Evolutionary conservation across 2,113 vertebrate genomes (phyloP).

Genomic region (Odocoileus virginianus): DNA sequence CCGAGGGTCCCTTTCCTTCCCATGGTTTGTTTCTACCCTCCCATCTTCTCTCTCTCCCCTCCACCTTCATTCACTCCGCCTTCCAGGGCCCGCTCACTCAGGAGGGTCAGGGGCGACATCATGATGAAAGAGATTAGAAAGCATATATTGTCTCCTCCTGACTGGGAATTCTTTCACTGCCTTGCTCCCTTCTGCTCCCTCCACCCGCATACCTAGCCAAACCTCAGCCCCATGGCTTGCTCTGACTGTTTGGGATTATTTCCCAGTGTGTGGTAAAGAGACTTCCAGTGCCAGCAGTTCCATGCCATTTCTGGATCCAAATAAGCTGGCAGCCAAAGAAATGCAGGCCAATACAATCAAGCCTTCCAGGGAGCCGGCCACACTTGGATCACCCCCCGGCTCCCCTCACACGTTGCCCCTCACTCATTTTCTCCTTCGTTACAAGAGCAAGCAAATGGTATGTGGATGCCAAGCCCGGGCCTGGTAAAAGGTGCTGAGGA

Average conservation of each 20-base stretch:
- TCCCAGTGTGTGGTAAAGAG: conserved; percentile 32
- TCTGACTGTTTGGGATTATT: conserved; percentile 34
- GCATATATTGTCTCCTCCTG: no score
- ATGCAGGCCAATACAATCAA: background rate
- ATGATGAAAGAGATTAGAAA: background rate
- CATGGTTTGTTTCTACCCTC: background rate
- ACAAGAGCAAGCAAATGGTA: background rate
- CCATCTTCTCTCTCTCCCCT: background rate
- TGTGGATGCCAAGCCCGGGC: background rate
- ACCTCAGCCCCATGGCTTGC: background rate
- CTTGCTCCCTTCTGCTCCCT: background rate
- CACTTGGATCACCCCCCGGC: background rate
- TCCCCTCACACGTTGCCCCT: background rate
- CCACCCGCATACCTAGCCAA: background rate
- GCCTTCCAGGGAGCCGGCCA: background rate
- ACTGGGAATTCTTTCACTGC: background rate
- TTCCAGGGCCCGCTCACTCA: background rate
- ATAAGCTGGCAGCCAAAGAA: conserved; percentile 36
- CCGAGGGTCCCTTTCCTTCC: background rate
- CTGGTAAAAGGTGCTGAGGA: background rate
- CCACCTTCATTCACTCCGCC: background rate
- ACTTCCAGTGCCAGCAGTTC: conserved; percentile 26
- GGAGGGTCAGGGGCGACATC: background rate
- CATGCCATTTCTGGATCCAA: conserved; percentile 29
- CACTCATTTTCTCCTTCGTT: background rate